Conservation (phyloP, 2,888 invertebrate genomes). For the Hydropsyche betteni region DNA sequence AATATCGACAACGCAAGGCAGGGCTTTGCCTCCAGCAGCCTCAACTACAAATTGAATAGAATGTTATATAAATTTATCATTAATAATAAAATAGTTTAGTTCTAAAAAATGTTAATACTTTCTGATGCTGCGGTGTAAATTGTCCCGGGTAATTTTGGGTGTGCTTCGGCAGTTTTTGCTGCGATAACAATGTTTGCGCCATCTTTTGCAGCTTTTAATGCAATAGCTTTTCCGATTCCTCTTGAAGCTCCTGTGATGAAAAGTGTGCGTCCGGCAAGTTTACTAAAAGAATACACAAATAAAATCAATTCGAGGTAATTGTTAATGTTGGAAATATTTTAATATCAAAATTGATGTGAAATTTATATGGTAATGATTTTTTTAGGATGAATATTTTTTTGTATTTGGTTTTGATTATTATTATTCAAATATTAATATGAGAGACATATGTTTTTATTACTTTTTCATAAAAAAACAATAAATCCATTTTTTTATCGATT, state of each 20-base stretch:
- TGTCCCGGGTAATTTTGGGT: constrained; percentile 92
- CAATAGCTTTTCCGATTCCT: constrained; percentile 96
- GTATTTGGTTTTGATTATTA: too few relatives aligned
- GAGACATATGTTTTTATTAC: too few relatives aligned
- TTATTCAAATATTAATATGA: too few relatives aligned
- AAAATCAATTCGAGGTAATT: too few relatives aligned
- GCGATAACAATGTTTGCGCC: constrained; percentile 92
- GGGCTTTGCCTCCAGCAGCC: constrained; percentile 82
- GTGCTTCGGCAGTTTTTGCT: constrained; percentile 89
- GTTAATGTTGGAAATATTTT: too few relatives aligned
- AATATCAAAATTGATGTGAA: too few relatives aligned
- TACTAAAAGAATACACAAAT: constrained; percentile 54
- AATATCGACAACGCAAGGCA: constrained; percentile 90
- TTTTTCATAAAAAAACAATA: too few relatives aligned
- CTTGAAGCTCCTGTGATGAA: constrained; percentile 97
- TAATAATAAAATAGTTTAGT: too few relatives aligned
- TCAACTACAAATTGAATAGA: constrained; percentile 70
- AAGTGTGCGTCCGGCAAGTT: constrained; percentile 85
- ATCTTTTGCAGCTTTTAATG: constrained; percentile 89
- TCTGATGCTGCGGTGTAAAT: constrained; percentile 92
- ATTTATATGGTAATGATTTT: too few relatives aligned
- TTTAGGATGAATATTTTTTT: too few relatives aligned
- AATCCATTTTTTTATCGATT: too few relatives aligned
- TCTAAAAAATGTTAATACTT: constrained; percentile 67
- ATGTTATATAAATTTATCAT: constrained; percentile 15